These are phyloP conservation scores for Pherbina coryleti DNA, from an alignment of 2,888 invertebrate species.

Conservation along the genomic window DNA sequence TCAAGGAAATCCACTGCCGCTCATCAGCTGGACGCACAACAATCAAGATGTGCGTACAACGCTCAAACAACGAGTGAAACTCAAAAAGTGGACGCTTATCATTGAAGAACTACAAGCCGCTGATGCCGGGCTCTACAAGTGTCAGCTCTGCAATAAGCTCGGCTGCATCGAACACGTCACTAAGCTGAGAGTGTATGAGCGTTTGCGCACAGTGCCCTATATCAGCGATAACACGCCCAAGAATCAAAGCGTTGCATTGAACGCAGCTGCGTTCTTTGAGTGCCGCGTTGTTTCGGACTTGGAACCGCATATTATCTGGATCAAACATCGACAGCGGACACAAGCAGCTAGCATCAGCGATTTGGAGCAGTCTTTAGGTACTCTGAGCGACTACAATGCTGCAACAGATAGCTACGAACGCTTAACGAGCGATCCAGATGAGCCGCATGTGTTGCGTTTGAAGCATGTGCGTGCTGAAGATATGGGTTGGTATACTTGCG, in stretches of 20 bases:
- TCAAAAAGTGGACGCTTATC: conserved; percentile 78
- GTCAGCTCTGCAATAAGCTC: conserved; percentile 83
- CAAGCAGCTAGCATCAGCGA: conserved; percentile 21
- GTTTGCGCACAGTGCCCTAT: conserved; percentile 83
- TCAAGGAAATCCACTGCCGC: conserved; percentile 79
- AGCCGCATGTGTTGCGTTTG: conserved; percentile 81
- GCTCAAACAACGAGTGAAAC: conserved; percentile 72
- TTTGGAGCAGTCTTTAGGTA: conserved; percentile 32
- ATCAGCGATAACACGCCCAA: conserved; percentile 83
- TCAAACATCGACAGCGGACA: conserved; percentile 46
- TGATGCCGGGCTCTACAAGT: conserved; percentile 91
- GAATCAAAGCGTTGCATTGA: conserved; percentile 81
- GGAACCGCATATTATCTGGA: conserved; percentile 86
- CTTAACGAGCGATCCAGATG: conserved; percentile 62
- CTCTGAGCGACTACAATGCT: neutral
- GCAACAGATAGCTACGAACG: neutral
- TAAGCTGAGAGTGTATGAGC: conserved; percentile 80
- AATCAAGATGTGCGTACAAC: conserved; percentile 65
- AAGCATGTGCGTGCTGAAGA: conserved; percentile 87
- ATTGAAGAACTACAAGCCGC: conserved; percentile 83
- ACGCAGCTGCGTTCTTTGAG: conserved; percentile 79
- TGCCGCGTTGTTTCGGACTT: conserved; percentile 87
- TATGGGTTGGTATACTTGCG: conserved; percentile 96
- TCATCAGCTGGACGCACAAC: conserved; percentile 88
- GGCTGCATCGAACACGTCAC: conserved; percentile 82